Base-by-base conservation (phyloP, 2,888 invertebrate species). In the Melanotus villosus region DNA sequence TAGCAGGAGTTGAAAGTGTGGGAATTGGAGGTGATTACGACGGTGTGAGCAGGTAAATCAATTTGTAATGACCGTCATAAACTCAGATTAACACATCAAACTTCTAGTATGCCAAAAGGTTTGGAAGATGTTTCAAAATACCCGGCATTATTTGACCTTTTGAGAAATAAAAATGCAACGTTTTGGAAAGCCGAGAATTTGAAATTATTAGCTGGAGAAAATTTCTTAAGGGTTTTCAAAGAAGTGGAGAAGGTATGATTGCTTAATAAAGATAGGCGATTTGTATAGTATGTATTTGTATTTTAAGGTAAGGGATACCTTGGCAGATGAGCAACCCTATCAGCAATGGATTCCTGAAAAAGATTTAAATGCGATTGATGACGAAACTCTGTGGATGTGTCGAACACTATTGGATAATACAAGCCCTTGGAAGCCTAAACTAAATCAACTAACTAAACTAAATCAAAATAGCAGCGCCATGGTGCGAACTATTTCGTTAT, bases 111-210 rank as follows among this genome's bases (percentile, higher is more conserved):
- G 4, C 89, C 91, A 0, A 86, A 88, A 57, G 92, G 91, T 0
- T 79, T 92, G 65, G 91, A 92, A 80, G 91, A 92, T 79, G 91
- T 91, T 41, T 91, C 91, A 0, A 89, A 87, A 77, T 92, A 91
- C 82, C 91, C 92, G 0, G 88, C 89, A 75, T 83, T 92, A 66
- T 91, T 92, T 75, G 90, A 78, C 60, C 45, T 64, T 1, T 60
- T 81, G 19, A 64, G 71, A 65, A 41, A 60, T 43, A 34, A 52
- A n/a, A 73, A 80, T 50, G 70, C 75, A 1, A 60, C 64, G 1
- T 57, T 71, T 19, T 87, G 87, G 87, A 83, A 81, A 0, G 77
- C 77, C 9, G 79, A 77, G 12, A 86, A 86, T 71, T 79, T 87
- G 9, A 83, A 84, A 72, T 85, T 86, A 75, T 77, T 87, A 36